These are phyloP conservation scores for Glossosoma conforme DNA, from an alignment of 1,140 invertebrate species.

Conservation along the genomic window DNA sequence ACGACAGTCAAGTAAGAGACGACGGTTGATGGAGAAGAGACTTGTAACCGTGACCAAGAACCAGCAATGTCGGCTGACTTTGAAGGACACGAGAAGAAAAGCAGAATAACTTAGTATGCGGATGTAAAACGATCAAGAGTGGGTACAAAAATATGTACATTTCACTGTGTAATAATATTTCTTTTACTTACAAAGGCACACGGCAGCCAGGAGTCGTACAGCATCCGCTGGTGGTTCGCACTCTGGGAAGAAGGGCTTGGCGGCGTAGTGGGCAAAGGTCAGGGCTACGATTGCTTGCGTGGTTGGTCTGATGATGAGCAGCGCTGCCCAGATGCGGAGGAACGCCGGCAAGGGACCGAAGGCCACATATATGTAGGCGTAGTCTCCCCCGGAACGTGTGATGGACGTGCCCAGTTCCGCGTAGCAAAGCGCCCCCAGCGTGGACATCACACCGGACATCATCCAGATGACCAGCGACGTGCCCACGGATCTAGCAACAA, in stretches of 20 bases:
- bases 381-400: conserved; percentile 79
- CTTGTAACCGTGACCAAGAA: too few species aligned
- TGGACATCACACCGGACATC: conserved; percentile 67
- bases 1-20: too few species aligned
- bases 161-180: too few species aligned
- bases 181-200: conserved; percentile 68
- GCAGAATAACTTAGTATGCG: too few species aligned
- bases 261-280: conserved; percentile 73
- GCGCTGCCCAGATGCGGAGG: conserved; percentile 80
- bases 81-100: too few species aligned
- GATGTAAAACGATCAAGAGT: too few species aligned
- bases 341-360: conserved; percentile 89
- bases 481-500: conserved; percentile 57
- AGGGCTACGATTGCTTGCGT: conserved; percentile 80
- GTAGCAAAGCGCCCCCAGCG: conserved; percentile 75
- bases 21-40: too few species aligned
- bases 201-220: conserved; percentile 65
- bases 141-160: too few species aligned
- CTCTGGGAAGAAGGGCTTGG: conserved; percentile 77
- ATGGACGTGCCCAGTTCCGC: conserved; percentile 82
- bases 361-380: conserved; percentile 80
- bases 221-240: conserved; percentile 61
- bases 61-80: too few species aligned
- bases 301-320: conserved; percentile 78
- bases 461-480: conserved; percentile 70